phyloP scores from a whole-genome alignment of 1,140 invertebrate genomes.

The Lasioglossum albipes region DNA sequence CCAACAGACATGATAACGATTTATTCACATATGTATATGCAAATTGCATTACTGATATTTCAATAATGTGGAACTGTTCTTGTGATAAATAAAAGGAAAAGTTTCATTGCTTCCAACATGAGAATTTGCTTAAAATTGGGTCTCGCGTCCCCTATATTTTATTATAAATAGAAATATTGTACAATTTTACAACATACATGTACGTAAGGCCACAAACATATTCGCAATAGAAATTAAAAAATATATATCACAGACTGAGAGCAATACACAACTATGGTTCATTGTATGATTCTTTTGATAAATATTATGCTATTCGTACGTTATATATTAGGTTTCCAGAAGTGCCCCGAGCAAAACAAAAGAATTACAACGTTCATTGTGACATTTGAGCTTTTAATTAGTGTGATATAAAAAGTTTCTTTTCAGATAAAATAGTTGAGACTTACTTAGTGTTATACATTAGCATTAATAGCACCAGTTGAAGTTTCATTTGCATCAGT shows the following conservation, averaged over 20 bases:
- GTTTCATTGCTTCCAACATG: too few relatives aligned
- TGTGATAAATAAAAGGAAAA: too few relatives aligned
- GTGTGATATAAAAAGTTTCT: constrained; percentile 17
- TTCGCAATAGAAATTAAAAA: constrained; percentile 14
- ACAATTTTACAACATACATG: constrained; percentile 7
- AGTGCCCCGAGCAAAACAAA: background rate
- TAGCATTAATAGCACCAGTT: constrained; percentile 41
- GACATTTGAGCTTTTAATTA: constrained; percentile 8
- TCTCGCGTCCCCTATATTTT: background rate
- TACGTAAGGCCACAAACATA: background rate
- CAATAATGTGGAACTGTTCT: background rate
- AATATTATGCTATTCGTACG: background rate
- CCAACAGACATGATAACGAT: constrained; percentile 23
- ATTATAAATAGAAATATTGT: constrained; percentile 12
- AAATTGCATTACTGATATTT: background rate
- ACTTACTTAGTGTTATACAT: background rate
- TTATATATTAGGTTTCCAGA: background rate
- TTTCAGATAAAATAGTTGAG: constrained; percentile 11
- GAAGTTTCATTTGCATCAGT: constrained; percentile 7
- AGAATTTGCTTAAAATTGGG: background rate
- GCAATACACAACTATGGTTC: constrained; percentile 7
- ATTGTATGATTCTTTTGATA: constrained; percentile 4
- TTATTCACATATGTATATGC: constrained; percentile 39
- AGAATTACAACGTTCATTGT: background rate
- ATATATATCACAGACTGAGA: constrained; percentile 34